Base-by-base conservation (phyloP, 2,888 invertebrate species). In the Acanthacorydalis orientalis region DNA sequence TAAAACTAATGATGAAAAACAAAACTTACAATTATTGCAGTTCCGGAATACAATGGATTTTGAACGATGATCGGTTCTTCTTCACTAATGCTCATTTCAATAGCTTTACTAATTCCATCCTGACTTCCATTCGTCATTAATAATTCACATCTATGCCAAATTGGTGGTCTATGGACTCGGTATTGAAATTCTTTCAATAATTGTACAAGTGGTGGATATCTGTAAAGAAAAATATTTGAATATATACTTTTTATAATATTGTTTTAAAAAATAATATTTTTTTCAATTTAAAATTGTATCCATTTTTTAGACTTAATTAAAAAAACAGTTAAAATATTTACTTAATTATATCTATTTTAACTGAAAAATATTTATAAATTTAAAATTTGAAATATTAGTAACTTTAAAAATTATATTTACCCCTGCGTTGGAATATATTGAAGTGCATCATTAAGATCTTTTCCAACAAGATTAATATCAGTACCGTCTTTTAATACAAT, bases 381-480 rank as follows among this genome's bases (percentile, higher is more conserved):
- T n/a, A n/a, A n/a, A n/a, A n/a, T n/a, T n/a, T n/a, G n/a, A n/a
- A n/a, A n/a, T n/a, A n/a, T n/a, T n/a, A n/a, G n/a, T 40, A 33
- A 12, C 31, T 6, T 9, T 34, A 32, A 15, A 12, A 15, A 16
- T 31, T 40, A 31, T 31, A 50, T 61, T 60, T 60, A 80, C 70
- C 86, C 86, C 57, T 77, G 77, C 2, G 83, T 78, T 0, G 85
- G 81, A 51, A 81, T 73, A 58, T 87, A 87, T 60, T 87, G 86
- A 47, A 86, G 65, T 1, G 81, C 82, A 1, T 73, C 68, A 1
- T 73, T 73, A 53, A 87, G 64, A 44, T 76, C 73, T 40, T 67
- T 63, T 0, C 75, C 79, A 41, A 75, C 67, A 12, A 84, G 58
- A 1, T 66, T 62, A 46, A 80, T 60, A 1, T 59, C 59, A 0